These are phyloP conservation scores for Mus minutoides DNA, from an alignment of 2,797 vertebrate genomes.

Conservation along the genomic window DNA sequence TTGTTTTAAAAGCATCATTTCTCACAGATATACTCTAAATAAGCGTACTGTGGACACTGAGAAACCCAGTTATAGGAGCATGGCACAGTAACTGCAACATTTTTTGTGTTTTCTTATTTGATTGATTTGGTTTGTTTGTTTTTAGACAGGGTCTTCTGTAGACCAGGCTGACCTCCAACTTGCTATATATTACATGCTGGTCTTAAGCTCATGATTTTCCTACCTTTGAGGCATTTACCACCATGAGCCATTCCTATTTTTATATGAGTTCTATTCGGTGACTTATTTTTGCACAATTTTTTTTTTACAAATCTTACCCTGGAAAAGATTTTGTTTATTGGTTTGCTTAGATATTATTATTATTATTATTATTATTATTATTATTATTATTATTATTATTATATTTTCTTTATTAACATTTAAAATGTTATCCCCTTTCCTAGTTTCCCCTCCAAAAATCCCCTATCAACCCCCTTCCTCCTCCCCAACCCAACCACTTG, in stretches of 20 bases:
- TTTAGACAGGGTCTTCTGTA: not conserved
- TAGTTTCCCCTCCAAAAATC: too few relatives aligned
- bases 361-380: too few relatives aligned
- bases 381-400: too few relatives aligned
- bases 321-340: not conserved
- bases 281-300: conserved; percentile 17
- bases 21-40: not conserved
- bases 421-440: too few relatives aligned
- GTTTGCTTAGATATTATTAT: too few relatives aligned
- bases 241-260: not conserved
- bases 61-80: not conserved
- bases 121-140: not conserved
- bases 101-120: not conserved
- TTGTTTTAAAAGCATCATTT: not conserved
- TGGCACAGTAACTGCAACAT: not conserved
- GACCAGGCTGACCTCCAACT: not conserved
- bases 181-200: not conserved
- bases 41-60: not conserved
- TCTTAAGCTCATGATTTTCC: not conserved
- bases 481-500: too few relatives aligned
- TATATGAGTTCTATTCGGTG: conserved; percentile 12
- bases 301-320: not conserved
- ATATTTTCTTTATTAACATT: too few relatives aligned
- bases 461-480: too few relatives aligned
- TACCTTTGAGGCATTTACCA: not conserved